Percentiles rank a stretch among this genome's conserved stretches.
phyloP scores from a whole-genome alignment of 1,140 invertebrate genomes.

The Trichonephila clavata region DNA sequence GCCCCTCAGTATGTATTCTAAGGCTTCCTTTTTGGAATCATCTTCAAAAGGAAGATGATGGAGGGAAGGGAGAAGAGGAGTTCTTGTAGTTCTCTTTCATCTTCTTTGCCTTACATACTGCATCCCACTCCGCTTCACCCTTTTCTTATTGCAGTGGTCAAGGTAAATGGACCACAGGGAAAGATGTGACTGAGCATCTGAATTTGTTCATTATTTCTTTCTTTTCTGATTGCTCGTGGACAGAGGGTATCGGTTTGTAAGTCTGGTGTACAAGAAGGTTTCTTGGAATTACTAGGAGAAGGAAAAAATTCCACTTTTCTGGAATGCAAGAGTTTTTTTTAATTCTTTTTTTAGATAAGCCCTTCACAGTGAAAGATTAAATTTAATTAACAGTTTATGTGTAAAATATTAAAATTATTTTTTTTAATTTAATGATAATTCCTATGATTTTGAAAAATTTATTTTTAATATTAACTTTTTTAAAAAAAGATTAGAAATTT shows the following conservation, averaged over 20 bases:
- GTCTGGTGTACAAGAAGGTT: not conserved
- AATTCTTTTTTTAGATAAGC: too few relatives aligned
- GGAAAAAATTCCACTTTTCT: not conserved
- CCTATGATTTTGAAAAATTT: too few relatives aligned
- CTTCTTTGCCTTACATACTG: not conserved
- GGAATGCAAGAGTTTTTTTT: not conserved
- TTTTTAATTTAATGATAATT: too few relatives aligned
- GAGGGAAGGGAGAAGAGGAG: not conserved
- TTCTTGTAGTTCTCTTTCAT: slow-evolving; percentile 22
- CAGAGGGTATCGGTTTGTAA: not conserved
- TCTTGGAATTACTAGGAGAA: not conserved
- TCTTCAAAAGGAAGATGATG: slow-evolving; percentile 30
- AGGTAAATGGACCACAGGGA: slow-evolving; percentile 28
- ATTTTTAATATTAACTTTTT: too few relatives aligned
- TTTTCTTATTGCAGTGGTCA: slow-evolving; percentile 15
- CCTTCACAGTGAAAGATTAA: too few relatives aligned
- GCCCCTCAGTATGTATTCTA: not conserved
- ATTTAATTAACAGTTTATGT: too few relatives aligned
- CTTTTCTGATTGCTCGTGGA: not conserved
- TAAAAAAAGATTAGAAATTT: too few relatives aligned
- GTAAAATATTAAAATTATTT: too few relatives aligned
- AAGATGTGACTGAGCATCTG: not conserved
- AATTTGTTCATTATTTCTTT: slow-evolving; percentile 33
- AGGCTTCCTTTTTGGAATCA: not conserved
- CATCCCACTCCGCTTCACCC: not conserved